Evolutionary conservation across 2,797 vertebrate genomes (phyloP).

Genomic region (Ibycter americanus): DNA sequence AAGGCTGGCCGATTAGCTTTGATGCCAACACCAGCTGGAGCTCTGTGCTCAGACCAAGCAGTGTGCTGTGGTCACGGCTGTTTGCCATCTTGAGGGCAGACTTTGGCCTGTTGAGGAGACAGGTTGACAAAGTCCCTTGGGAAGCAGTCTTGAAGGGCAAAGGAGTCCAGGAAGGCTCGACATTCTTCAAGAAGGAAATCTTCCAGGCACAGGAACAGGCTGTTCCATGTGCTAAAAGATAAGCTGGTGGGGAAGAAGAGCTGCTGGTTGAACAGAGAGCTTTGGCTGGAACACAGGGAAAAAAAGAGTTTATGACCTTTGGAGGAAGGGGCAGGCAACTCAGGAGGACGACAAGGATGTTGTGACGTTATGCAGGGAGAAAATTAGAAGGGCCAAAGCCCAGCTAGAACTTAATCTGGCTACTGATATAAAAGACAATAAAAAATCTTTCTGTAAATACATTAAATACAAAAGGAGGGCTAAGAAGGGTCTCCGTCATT

Average conservation of each 20-base stretch:
- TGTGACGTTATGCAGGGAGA: not conserved
- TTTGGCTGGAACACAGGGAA: too few relatives aligned
- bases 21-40: not conserved
- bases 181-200: too few relatives aligned
- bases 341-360: too few relatives aligned
- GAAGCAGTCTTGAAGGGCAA: not conserved
- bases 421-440: not conserved
- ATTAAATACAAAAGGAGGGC: too few relatives aligned
- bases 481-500: not conserved
- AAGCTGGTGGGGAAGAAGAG: too few relatives aligned
- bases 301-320: too few relatives aligned
- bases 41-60: not conserved
- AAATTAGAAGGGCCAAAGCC: not conserved
- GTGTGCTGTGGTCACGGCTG: not conserved
- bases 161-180: not conserved
- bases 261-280: too few relatives aligned
- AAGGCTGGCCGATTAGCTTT: not conserved
- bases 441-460: too few relatives aligned
- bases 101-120: not conserved
- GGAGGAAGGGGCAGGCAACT: too few relatives aligned
- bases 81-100: not conserved
- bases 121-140: not conserved
- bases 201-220: too few relatives aligned
- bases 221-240: too few relatives aligned
- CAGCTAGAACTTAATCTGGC: not conserved